Evolutionary conservation across 1,140 invertebrate species (phyloP), one percentile per base, ranked within the genome.

Genomic region (Bombus vancouverensis): DNA sequence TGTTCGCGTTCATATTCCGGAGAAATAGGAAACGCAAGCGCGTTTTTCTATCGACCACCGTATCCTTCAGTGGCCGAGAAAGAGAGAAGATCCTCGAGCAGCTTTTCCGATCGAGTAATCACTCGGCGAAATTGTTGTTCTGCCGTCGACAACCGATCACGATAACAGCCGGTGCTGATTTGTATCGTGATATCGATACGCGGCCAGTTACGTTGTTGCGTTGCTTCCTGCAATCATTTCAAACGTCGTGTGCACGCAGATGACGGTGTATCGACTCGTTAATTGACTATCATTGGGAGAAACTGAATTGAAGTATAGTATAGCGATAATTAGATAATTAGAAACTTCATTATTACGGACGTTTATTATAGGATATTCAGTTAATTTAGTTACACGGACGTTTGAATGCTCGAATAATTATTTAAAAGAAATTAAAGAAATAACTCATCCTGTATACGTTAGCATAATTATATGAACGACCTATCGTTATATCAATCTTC

Each of bases 111-210:
- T 77, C 73, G 44, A 77, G 73, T 83, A 77, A 83, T 83, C 81
- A 77, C 81, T 75, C 73, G 62, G 44, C 73, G n/a, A 83, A 83
- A 83, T 83, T 83, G 81, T 83, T 83, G 81, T 75, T 75, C 81
- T 66, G 81, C 44, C 44, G 74, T 83, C 71, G 81, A 77, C 81
- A 83, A 75, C 57, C 81, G 73, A 77, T 83, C 73, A 39, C 62
- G 81, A 83, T 82, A 62, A 53, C 65, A 71, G 18, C 28, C 42
- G 25, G 37, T 22, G 32, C 32, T 68, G 62, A 83, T 77, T 77
- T 83, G 65, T 74, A 83, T 76, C 59, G 59, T 10, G 39, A 62
- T 59, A 62, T 81, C 53, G 25, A 53, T 53, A 53, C 44, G 10
- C 47, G 12, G 12, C 53, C 53, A 53, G 70, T 81, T 73, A 73